A percentile compares a stretch with the other conserved stretches of the same genome.
These are phyloP conservation scores for Amiota mariae DNA, from an alignment of 2,888 invertebrate genomes.

Conservation along the genomic window DNA sequence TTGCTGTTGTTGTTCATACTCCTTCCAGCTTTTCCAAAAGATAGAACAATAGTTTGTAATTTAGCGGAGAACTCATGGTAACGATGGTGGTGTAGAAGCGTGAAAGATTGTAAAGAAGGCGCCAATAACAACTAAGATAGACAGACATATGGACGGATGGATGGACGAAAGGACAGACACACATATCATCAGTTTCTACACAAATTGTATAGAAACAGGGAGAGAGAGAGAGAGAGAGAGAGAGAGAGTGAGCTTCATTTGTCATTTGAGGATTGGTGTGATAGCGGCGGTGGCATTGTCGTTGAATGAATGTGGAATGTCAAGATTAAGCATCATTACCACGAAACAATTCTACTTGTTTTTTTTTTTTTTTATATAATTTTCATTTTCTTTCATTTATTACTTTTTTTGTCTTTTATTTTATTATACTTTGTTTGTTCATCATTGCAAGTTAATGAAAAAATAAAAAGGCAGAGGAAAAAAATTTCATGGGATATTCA, in stretches of 20 bases:
- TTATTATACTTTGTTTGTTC: neutral
- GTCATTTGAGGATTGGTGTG: conserved; percentile 12
- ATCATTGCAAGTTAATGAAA: conserved; percentile 21
- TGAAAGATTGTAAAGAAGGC: neutral
- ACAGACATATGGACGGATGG: neutral
- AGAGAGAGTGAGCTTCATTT: conserved; percentile 14
- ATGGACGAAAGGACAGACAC: neutral
- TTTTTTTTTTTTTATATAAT: neutral
- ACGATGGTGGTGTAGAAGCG: neutral
- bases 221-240: too few relatives aligned
- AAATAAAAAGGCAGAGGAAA: conserved; percentile 6
- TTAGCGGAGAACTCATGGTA: neutral
- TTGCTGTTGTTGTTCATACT: neutral
- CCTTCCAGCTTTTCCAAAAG: too few relatives aligned
- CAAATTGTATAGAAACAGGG: neutral
- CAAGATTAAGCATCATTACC: conserved; percentile 29
- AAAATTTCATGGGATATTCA: neutral
- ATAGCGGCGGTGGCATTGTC: neutral
- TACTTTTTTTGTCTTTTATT: conserved; percentile 5
- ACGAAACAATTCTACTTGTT: conserved; percentile 6
- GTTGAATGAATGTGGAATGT: conserved; percentile 28
- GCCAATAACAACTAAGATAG: neutral
- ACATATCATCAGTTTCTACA: neutral
- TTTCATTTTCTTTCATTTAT: neutral
- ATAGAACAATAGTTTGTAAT: conserved; percentile 31